These are phyloP conservation scores for Fratercula arctica DNA, from an alignment of 2,797 vertebrate genomes.

Conservation along the genomic window DNA sequence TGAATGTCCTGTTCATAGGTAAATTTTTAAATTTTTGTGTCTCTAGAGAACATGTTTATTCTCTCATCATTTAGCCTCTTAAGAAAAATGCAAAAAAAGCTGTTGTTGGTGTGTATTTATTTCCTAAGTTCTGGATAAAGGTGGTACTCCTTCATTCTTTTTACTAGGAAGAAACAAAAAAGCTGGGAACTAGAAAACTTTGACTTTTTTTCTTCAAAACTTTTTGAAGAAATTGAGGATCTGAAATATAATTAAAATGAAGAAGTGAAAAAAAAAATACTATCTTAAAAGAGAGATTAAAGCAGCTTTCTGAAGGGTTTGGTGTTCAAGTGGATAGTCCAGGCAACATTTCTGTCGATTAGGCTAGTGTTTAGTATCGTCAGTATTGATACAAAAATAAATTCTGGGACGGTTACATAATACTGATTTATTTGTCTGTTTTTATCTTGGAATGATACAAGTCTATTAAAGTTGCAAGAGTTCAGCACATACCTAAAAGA, in stretches of 20 bases:
- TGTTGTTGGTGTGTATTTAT: not conserved
- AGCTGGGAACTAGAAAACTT: slow-evolving; percentile 85
- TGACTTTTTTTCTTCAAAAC: slow-evolving; percentile 74
- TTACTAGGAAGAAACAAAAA: slow-evolving; percentile 80
- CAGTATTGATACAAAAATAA: not conserved
- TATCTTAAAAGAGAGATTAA: slow-evolving; percentile 87
- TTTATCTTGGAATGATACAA: not conserved
- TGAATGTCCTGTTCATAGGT: not conserved
- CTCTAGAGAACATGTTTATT: not conserved
- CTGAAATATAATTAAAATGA: slow-evolving; percentile 94
- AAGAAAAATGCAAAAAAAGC: not conserved
- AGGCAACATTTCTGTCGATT: slow-evolving; percentile 66
- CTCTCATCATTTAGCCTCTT: not conserved
- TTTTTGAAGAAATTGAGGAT: slow-evolving; percentile 95
- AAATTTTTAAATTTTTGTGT: not conserved
- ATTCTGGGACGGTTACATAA: not conserved
- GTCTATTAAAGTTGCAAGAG: not conserved
- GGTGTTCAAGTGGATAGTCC: slow-evolving; percentile 76
- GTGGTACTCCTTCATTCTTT: not conserved
- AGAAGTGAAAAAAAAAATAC: slow-evolving; percentile 92
- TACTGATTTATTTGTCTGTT: not conserved
- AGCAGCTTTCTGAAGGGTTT: slow-evolving; percentile 82
- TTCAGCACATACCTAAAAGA: not conserved
- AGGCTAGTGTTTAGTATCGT: not conserved
- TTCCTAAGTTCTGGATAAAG: not conserved